Percentiles rank a stretch among this genome's conserved stretches.
Evolutionary conservation across 2,797 vertebrate genomes (phyloP).

Genomic region (Chiroxiphia lanceolata): DNA sequence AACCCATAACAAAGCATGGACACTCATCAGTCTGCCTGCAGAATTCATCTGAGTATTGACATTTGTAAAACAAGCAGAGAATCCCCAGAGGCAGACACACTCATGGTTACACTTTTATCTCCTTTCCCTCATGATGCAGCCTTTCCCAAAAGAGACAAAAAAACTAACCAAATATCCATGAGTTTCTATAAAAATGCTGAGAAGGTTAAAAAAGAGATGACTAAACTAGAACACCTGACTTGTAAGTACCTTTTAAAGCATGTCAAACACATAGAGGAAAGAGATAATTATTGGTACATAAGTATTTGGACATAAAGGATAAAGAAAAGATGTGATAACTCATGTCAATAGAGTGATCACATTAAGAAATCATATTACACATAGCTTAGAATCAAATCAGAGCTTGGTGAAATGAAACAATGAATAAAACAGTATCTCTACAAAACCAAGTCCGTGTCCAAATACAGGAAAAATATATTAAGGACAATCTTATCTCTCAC

Average conservation of each 20-base stretch:
- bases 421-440: not conserved
- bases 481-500: not conserved
- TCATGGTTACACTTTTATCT: rapidly evolving
- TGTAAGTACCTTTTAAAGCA: not conserved
- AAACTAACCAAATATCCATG: rapidly evolving
- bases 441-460: not conserved
- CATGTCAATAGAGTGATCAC: not conserved
- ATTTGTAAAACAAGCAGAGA: not conserved
- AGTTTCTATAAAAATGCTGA: not conserved
- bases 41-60: not conserved
- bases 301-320: not conserved
- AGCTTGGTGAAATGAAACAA: not conserved
- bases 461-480: not conserved
- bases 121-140: not conserved
- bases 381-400: not conserved
- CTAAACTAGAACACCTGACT: not conserved
- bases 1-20: not conserved
- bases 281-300: not conserved
- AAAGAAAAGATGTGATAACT: not conserved
- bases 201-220: not conserved
- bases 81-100: not conserved
- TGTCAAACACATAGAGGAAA: not conserved
- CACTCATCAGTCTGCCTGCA: not conserved
- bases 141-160: not conserved
- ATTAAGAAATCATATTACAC: not conserved